These are phyloP conservation scores for Macrocentrus cingulum DNA, from an alignment of 1,140 invertebrate species.

Conservation along the genomic window DNA sequence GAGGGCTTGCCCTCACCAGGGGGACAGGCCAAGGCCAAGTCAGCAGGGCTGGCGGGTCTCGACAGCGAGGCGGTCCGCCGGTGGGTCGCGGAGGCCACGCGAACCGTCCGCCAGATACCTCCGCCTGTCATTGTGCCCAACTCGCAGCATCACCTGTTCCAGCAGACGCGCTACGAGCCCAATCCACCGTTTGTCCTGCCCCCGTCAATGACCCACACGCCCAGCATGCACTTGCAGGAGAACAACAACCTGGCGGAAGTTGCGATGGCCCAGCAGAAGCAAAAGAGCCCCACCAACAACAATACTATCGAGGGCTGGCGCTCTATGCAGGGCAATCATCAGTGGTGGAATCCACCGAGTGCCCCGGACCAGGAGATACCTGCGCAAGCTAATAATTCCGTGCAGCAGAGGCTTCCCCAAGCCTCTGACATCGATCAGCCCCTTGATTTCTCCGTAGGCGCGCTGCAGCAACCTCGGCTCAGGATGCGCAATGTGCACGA, in stretches of 20 bases:
- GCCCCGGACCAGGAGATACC: slow-evolving; percentile 39
- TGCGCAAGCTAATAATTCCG: slow-evolving; percentile 34
- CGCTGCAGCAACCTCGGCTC: slow-evolving; percentile 50
- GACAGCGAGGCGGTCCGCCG: slow-evolving; percentile 58
- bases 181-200: slow-evolving; percentile 40
- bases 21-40: slow-evolving; percentile 47
- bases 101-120: slow-evolving; percentile 52
- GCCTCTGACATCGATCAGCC: slow-evolving; percentile 52
- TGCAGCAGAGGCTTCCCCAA: slow-evolving; percentile 42
- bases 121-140: slow-evolving; percentile 41
- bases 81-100: slow-evolving; percentile 56
- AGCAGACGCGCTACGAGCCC: slow-evolving; percentile 25
- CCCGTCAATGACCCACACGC: slow-evolving; percentile 55
- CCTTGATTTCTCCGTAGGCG: slow-evolving; percentile 56
- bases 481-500: slow-evolving; percentile 46
- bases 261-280: slow-evolving; percentile 41
- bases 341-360: slow-evolving; percentile 51
- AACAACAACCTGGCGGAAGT: slow-evolving; percentile 51
- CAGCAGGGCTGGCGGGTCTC: slow-evolving; percentile 57
- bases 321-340: slow-evolving; percentile 50
- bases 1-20: slow-evolving; percentile 50
- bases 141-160: slow-evolving; percentile 21
- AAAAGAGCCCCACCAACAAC: slow-evolving; percentile 54
- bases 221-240: slow-evolving; percentile 57
- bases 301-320: slow-evolving; percentile 57